Percentiles rank a stretch among this genome's conserved stretches.
phyloP scores from a whole-genome alignment of 1,140 invertebrate species.

The Lordiphosa mommai region DNA sequence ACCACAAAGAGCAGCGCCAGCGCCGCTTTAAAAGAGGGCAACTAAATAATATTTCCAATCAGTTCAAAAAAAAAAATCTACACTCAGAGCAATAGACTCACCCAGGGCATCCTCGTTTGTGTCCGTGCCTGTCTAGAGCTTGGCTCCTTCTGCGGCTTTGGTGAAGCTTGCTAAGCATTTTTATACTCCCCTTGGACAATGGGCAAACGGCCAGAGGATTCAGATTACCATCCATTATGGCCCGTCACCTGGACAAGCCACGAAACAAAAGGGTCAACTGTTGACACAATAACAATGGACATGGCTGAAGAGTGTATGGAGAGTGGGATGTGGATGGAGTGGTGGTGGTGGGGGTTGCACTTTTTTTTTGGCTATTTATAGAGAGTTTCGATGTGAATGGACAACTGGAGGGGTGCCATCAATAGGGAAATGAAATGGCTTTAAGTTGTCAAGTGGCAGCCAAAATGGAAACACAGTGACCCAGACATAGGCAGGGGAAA shows the following conservation, averaged over 20 bases:
- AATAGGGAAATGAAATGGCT: constrained; percentile 23
- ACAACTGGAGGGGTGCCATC: too few species aligned
- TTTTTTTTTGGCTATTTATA: constrained; percentile 50
- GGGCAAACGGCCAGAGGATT: constrained; percentile 9
- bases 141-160: constrained; percentile 43
- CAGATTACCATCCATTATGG: constrained; percentile 71
- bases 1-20: constrained; percentile 42
- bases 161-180: constrained; percentile 6
- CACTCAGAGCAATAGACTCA: constrained; percentile 22
- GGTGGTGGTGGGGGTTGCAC: constrained; percentile 20
- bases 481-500: constrained; percentile 49
- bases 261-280: constrained; percentile 54
- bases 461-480: constrained; percentile 58
- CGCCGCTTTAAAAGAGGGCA: constrained; percentile 45
- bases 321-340: too few species aligned
- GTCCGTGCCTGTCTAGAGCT: constrained; percentile 39
- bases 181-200: constrained; percentile 53
- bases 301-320: constrained; percentile 10
- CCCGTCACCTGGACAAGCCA: constrained; percentile 59
- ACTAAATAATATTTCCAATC: constrained; percentile 1
- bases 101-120: constrained; percentile 54
- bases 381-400: constrained; percentile 4
- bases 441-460: constrained; percentile 46
- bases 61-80: background rate
- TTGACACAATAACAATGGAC: constrained; percentile 64